A percentile compares a stretch with the other conserved stretches of the same genome.
Evolutionary conservation across 2,113 vertebrate genomes (phyloP).

Genomic region (Micromys minutus): DNA sequence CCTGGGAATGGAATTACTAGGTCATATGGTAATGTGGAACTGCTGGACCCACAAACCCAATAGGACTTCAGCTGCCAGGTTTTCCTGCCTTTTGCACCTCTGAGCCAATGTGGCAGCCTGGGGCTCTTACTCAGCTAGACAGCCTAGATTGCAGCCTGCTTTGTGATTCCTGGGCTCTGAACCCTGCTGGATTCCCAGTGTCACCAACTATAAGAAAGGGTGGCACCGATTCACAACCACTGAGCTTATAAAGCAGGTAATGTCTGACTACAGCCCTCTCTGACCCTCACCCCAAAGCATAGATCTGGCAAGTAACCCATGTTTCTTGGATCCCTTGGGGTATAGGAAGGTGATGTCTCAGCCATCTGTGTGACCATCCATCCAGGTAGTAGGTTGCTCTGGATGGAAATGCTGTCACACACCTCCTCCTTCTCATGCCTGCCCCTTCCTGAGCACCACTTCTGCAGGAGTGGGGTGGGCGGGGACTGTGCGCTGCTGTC

Average conservation of each 20-base stretch:
- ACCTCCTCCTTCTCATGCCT: background rate
- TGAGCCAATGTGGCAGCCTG: background rate
- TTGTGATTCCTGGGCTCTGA: background rate
- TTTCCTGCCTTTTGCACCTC: fast-evolving
- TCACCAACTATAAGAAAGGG: background rate
- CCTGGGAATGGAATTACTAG: background rate
- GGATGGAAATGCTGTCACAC: background rate
- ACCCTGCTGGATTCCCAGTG: background rate
- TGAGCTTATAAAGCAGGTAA: background rate
- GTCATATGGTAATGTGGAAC: background rate
- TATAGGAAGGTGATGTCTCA: background rate
- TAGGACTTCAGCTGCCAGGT: background rate
- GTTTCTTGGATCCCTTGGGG: background rate
- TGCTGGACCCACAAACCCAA: background rate
- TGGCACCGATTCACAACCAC: background rate
- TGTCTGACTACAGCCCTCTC: background rate
- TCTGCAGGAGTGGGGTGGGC: background rate
- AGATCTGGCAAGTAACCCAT: background rate
- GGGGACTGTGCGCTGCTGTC: fast-evolving
- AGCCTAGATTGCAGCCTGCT: background rate
- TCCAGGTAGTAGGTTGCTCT: slow-evolving; percentile 9
- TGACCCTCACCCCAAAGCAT: background rate
- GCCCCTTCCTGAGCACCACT: background rate
- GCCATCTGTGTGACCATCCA: background rate
- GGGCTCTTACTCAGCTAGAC: background rate